Percentiles rank a stretch among this genome's conserved stretches.
Evolutionary conservation across 2,797 vertebrate genomes (phyloP).

Genomic region (Xiphophorus birchmanni): DNA sequence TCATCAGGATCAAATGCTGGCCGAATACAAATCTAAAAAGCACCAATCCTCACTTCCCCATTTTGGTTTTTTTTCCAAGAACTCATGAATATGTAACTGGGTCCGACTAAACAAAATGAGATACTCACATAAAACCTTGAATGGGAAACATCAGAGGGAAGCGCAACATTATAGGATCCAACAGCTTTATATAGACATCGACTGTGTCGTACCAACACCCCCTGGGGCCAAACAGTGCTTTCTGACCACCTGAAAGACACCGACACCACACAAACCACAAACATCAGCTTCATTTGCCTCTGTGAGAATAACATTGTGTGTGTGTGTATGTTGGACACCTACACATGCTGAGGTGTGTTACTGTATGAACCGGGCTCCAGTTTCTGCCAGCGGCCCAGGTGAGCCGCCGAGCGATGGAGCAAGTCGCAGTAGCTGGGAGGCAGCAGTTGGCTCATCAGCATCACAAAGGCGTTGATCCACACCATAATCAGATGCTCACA

Average conservation of each 20-base stretch:
- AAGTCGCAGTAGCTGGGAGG: constrained; percentile 97
- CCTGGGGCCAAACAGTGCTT: constrained; percentile 97
- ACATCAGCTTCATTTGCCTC: background rate
- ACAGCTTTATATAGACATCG: constrained; percentile 95
- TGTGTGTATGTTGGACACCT: constrained; percentile 68
- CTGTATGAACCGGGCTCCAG: constrained; percentile 96
- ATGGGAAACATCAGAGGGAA: constrained; percentile 97
- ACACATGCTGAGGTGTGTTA: constrained; percentile 97
- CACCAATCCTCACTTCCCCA: background rate
- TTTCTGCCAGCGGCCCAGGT: constrained; percentile 97
- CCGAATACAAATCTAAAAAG: background rate
- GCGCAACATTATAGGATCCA: constrained; percentile 94
- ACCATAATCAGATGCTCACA: constrained; percentile 99
- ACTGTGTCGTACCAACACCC: constrained; percentile 96
- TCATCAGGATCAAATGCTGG: background rate
- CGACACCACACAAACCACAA: constrained; percentile 27
- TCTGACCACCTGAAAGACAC: constrained; percentile 92
- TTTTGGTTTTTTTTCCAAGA: background rate
- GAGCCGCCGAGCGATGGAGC: constrained; percentile 94
- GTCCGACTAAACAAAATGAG: background rate
- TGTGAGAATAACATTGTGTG: background rate
- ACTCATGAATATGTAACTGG: background rate
- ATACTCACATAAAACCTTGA: constrained; percentile 97
- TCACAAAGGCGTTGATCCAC: constrained; percentile 99
- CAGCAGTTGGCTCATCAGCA: constrained; percentile 97